A percentile compares a stretch with the other conserved stretches of the same genome.
Evolutionary conservation across 2,113 vertebrate species (phyloP).

Genomic region (Cyrtonyx montezumae): DNA sequence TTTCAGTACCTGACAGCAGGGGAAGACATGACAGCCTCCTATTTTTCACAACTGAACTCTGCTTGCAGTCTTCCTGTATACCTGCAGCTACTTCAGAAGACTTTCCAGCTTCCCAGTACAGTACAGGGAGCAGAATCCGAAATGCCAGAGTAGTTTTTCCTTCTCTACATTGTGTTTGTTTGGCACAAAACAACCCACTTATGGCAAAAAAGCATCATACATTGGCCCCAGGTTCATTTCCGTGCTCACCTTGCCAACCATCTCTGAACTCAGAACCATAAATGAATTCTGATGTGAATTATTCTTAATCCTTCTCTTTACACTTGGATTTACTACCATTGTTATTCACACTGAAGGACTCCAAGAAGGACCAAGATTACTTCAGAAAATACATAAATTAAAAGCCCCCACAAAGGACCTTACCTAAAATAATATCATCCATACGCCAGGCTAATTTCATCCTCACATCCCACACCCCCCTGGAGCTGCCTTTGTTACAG

Average conservation of each 20-base stretch:
- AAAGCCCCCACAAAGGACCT: neutral
- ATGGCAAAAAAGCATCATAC: neutral
- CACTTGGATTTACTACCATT: neutral
- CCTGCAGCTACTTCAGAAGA: neutral
- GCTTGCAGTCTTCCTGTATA: neutral
- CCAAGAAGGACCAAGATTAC: neutral
- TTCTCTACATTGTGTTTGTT: neutral
- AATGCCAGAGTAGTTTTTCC: neutral
- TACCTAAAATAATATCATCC: neutral
- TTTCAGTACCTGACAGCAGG: neutral
- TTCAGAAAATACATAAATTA: neutral
- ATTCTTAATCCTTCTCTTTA: neutral
- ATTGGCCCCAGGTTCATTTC: rapidly evolving
- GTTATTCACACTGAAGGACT: neutral
- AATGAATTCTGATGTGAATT: neutral
- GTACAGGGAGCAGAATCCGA: too few relatives aligned
- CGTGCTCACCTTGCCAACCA: neutral
- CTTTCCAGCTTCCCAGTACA: neutral
- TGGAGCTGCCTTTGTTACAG: neutral
- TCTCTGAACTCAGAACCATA: neutral
- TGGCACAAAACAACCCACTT: neutral
- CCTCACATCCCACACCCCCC: neutral
- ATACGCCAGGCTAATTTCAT: neutral
- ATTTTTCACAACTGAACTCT: neutral
- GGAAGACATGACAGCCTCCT: neutral